Percentiles rank a stretch among this genome's conserved stretches.
Evolutionary conservation across 2,797 vertebrate genomes (phyloP).

Genomic region (Melanotaenia parkinsoni): DNA sequence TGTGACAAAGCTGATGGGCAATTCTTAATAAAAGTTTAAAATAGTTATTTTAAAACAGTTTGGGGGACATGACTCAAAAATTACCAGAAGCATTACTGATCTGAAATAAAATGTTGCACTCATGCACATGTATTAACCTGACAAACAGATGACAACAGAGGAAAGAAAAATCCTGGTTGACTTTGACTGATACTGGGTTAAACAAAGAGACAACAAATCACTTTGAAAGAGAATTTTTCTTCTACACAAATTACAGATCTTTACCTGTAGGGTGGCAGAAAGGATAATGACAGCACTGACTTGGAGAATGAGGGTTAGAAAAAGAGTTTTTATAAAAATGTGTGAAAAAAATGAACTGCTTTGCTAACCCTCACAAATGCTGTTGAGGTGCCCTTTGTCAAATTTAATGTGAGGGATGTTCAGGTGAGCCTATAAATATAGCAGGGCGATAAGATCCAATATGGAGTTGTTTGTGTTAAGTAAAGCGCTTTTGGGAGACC

Average conservation of each 20-base stretch:
- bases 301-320: constrained; percentile 5
- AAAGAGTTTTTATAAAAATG: constrained; percentile 11
- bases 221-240: background rate
- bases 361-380: constrained; percentile 46
- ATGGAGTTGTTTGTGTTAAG: constrained; percentile 9
- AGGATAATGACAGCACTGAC: background rate
- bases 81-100: background rate
- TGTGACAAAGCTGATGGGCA: constrained; percentile 50
- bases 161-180: background rate
- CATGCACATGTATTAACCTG: constrained; percentile 9
- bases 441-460: background rate
- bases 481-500: constrained; percentile 23
- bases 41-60: background rate
- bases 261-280: background rate
- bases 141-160: constrained; percentile 16
- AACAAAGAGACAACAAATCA: background rate
- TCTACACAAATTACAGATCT: too few species aligned
- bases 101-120: constrained; percentile 4
- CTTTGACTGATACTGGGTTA: background rate
- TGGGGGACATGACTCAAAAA: constrained; percentile 9
- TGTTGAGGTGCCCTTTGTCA: constrained; percentile 28
- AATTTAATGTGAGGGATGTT: constrained; percentile 14
- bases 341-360: constrained; percentile 15
- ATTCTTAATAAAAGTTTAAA: constrained; percentile 48
- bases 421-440: constrained; percentile 28